Percentiles rank a stretch among this genome's conserved stretches.
Conservation (phyloP, 2,797 vertebrate species). For the Acipenser transmontanus region DNA sequence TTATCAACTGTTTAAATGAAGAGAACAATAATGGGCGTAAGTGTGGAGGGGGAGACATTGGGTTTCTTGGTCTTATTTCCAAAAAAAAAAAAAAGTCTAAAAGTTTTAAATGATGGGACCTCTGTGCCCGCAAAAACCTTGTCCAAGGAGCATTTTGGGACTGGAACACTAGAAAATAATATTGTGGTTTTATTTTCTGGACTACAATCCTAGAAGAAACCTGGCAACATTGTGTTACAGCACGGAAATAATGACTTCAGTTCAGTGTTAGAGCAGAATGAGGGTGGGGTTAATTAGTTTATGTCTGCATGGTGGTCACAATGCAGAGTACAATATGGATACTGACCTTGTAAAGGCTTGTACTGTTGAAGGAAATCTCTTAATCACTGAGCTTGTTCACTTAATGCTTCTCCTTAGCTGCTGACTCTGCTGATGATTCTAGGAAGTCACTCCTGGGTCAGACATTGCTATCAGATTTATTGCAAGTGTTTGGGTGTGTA, state of each 20-base stretch:
- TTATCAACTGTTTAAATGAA: too few species aligned
- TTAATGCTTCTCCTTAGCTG: background rate
- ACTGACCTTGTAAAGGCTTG: conserved; percentile 1
- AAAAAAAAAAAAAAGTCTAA: too few species aligned
- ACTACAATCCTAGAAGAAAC: too few species aligned
- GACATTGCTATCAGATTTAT: background rate
- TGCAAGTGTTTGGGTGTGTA: background rate
- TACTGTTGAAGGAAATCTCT: background rate
- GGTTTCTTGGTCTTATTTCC: too few species aligned
- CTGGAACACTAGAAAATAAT: too few species aligned
- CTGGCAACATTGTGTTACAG: background rate
- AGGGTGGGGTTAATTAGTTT: background rate
- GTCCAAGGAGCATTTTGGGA: too few species aligned
- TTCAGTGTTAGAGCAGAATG: background rate
- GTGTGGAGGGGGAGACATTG: too few species aligned
- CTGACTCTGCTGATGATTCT: background rate
- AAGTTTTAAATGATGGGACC: too few species aligned
- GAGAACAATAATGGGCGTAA: too few species aligned
- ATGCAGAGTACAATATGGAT: background rate
- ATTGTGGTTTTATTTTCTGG: too few species aligned
- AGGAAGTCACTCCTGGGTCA: background rate
- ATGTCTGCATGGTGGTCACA: background rate
- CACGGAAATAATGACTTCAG: background rate
- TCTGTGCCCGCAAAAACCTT: too few species aligned
- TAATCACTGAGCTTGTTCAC: background rate